Conservation (phyloP, 1,140 invertebrate species). For the Leptopilina clavipes region DNA sequence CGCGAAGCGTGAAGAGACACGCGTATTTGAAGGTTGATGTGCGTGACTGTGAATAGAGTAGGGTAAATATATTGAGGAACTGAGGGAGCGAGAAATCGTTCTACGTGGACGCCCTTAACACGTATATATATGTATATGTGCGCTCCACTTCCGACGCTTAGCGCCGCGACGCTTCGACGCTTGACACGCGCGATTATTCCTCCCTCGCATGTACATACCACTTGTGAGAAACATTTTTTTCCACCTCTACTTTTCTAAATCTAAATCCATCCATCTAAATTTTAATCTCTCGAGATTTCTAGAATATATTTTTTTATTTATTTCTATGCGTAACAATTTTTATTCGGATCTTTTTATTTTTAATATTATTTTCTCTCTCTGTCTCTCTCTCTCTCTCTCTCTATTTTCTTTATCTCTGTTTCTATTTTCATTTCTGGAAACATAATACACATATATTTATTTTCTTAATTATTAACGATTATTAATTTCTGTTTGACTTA, state of each 20-base stretch:
- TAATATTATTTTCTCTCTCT: too few relatives aligned
- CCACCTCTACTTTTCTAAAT: not conserved
- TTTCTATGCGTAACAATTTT: too few relatives aligned
- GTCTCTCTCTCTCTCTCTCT: too few relatives aligned
- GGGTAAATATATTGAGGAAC: constrained; percentile 31
- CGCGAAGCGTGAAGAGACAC: constrained; percentile 69
- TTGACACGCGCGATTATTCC: constrained; percentile 56
- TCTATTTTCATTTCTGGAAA: too few relatives aligned
- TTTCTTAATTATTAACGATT: too few relatives aligned
- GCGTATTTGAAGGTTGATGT: constrained; percentile 49
- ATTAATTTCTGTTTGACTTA: too few relatives aligned
- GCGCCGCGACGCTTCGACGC: constrained; percentile 70
- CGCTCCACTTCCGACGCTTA: constrained; percentile 74
- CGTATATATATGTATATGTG: constrained; percentile 46
- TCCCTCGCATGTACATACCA: constrained; percentile 54
- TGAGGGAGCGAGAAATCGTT: constrained; percentile 58
- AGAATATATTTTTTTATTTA: too few relatives aligned
- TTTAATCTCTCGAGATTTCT: too few relatives aligned
- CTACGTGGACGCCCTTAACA: constrained; percentile 58
- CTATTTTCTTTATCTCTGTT: too few relatives aligned
- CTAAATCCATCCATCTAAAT: too few relatives aligned
- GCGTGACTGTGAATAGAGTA: constrained; percentile 28
- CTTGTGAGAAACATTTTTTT: not conserved
- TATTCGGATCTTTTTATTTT: too few relatives aligned
- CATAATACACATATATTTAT: too few relatives aligned